These are phyloP conservation scores for Aplochiton taeniatus DNA, from an alignment of 2,797 vertebrate species.

Conservation along the genomic window DNA sequence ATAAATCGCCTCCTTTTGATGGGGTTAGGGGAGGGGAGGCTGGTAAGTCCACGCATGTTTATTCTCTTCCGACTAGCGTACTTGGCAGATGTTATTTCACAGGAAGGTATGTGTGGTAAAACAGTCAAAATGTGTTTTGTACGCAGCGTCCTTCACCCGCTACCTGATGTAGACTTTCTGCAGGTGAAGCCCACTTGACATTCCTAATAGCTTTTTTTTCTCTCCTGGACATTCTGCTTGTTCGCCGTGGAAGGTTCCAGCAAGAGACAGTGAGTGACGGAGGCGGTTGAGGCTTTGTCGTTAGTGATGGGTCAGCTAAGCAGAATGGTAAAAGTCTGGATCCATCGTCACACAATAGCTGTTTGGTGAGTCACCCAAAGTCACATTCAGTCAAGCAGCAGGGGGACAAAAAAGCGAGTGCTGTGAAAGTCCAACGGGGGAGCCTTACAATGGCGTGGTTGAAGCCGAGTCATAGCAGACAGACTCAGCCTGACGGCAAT, in stretches of 20 bases:
- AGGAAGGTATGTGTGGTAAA: too few species aligned
- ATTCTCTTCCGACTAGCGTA: too few species aligned
- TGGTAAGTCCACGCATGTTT: too few species aligned
- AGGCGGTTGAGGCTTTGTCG: constrained; percentile 3
- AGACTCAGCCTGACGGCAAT: too few species aligned
- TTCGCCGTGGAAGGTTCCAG: not conserved
- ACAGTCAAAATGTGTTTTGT: too few species aligned
- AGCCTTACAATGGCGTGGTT: not conserved
- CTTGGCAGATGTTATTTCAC: too few species aligned
- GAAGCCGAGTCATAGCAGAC: not conserved
- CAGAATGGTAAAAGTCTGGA: constrained; percentile 13
- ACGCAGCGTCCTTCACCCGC: too few species aligned
- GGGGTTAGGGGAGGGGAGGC: too few species aligned
- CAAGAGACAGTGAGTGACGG: not conserved
- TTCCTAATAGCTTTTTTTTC: too few species aligned
- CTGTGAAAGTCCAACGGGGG: not conserved
- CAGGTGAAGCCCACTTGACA: too few species aligned
- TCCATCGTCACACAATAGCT: constrained; percentile 17
- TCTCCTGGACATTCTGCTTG: not conserved
- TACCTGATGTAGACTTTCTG: too few species aligned
- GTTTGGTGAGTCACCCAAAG: constrained; percentile 25
- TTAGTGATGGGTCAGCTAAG: constrained; percentile 23
- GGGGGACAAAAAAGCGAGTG: not conserved
- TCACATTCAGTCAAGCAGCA: constrained; percentile 23
- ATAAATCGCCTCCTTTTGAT: too few species aligned